phyloP scores from a whole-genome alignment of 2,113 vertebrate genomes.

The Laterallus jamaicensis region DNA sequence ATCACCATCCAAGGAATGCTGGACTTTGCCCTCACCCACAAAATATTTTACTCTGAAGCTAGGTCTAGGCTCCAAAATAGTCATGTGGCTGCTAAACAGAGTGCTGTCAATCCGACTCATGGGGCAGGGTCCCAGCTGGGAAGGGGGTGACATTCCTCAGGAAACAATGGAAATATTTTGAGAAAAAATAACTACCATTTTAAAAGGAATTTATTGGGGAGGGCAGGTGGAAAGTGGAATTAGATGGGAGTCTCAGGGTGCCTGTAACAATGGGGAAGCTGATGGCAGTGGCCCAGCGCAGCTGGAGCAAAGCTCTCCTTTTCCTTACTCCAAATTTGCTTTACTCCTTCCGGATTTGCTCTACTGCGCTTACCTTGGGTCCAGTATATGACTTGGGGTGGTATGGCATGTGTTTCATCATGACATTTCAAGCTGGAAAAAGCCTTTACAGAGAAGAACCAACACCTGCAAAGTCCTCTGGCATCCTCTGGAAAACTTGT shows the following conservation, averaged over 20 bases:
- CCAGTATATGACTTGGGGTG: neutral
- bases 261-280: neutral
- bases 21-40: neutral
- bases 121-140: neutral
- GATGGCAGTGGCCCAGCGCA: neutral
- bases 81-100: neutral
- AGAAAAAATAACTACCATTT: neutral
- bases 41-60: neutral
- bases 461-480: neutral
- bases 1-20: neutral
- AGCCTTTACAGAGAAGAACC: neutral
- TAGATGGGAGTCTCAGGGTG: neutral
- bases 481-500: neutral
- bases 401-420: fast-evolving
- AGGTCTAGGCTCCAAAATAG: neutral
- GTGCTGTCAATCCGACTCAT: fast-evolving
- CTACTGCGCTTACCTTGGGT: neutral
- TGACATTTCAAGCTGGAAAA: neutral
- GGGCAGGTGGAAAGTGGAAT: neutral
- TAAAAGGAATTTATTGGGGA: neutral
- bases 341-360: neutral
- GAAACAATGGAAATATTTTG: slow-evolving; percentile 29
- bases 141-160: neutral
- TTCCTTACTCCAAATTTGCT: neutral
- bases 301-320: neutral